Percentiles rank a stretch among this genome's conserved stretches.
These are phyloP conservation scores for Phalacrocorax brasilianus DNA, from an alignment of 2,113 vertebrate species.

Conservation along the genomic window DNA sequence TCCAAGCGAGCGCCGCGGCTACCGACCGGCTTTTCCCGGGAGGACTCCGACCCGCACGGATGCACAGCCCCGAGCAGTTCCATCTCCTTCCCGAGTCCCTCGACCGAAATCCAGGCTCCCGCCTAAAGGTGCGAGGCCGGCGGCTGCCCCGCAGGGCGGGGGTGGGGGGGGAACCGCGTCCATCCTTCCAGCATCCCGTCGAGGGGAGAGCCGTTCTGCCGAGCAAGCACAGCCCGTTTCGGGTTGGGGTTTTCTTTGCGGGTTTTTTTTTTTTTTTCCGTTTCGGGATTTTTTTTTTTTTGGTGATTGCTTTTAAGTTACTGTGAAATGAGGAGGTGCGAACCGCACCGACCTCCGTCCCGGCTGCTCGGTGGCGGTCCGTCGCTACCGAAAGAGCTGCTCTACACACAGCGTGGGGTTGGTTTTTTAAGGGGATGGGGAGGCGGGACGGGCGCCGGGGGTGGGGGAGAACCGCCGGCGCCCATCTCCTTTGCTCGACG, in stretches of 20 bases:
- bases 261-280: too few species aligned
- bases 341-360: background rate
- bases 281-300: too few species aligned
- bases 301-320: background rate
- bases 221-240: background rate
- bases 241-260: too few species aligned
- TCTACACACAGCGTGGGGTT: background rate
- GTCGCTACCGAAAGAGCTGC: background rate
- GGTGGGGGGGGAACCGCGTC: background rate
- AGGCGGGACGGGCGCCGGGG: background rate
- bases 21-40: background rate
- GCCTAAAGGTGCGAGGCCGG: constrained; percentile 21
- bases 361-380: background rate
- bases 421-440: background rate
- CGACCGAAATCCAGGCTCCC: background rate
- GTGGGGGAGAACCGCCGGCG: background rate
- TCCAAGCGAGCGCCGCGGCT: background rate
- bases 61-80: constrained; percentile 22
- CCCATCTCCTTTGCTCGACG: too few species aligned
- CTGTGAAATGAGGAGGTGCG: background rate
- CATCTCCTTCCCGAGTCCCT: constrained; percentile 5
- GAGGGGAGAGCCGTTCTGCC: background rate
- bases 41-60: background rate
- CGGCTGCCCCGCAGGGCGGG: background rate
- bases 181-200: background rate